Evolutionary conservation across 2,113 vertebrate species (phyloP).

Genomic region (Raphicerus campestris): DNA sequence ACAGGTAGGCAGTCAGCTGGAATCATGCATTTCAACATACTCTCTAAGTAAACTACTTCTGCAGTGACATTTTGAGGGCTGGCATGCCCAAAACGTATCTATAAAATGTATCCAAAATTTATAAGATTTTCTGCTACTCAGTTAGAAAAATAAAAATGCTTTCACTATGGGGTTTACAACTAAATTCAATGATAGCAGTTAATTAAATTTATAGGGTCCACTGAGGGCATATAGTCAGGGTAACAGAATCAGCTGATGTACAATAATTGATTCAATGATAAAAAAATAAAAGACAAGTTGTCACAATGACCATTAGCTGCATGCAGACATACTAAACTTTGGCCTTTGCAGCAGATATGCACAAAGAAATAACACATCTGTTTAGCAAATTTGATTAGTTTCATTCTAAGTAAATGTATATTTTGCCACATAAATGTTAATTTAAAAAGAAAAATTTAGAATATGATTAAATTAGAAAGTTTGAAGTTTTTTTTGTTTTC

Average conservation of each 20-base stretch:
- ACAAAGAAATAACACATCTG: background rate
- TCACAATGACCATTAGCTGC: background rate
- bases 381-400: background rate
- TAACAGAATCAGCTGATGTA: background rate
- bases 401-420: background rate
- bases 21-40: background rate
- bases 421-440: background rate
- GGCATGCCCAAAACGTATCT: background rate
- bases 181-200: slow-evolving; percentile 8
- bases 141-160: background rate
- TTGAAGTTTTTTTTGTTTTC: background rate
- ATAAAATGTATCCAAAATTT: background rate
- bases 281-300: background rate
- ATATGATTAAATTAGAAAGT: background rate
- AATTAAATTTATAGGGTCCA: background rate
- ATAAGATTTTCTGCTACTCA: background rate
- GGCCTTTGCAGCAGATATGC: background rate
- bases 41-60: background rate
- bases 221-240: background rate
- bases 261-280: background rate
- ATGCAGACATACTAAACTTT: background rate
- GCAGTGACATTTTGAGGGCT: background rate
- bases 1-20: background rate
- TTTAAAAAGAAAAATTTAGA: background rate
- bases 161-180: background rate